Evolutionary conservation across 2,888 invertebrate genomes (phyloP), one percentile per base, ranked within the genome.

Genomic region (Leptopterna dolabrata): DNA sequence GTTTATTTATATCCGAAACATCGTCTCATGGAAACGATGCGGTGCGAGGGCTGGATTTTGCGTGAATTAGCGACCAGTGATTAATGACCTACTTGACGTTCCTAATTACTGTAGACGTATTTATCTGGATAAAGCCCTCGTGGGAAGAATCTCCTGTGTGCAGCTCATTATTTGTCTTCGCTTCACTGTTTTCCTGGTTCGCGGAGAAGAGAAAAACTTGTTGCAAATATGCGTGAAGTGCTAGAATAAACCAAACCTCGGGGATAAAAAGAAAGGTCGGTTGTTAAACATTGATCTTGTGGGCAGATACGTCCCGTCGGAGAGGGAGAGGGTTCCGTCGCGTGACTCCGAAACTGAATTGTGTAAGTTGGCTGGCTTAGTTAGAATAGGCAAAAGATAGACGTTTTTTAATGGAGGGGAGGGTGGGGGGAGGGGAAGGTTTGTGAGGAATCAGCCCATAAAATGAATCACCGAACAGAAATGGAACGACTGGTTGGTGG

Each of bases 391-490:
- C 63, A 24, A 63, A 63, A 63, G 63, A 63, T 63, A 63, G 63
- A 63, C 63, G 63, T 63, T 63, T 63, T 63, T 63, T 63, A 24
- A 9, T 63, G 24, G 24, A 63, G 24, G 24, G 63, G 7, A n/a
- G n/a, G n/a, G n/a, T n/a, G n/a, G 24, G 6, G 24, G 63, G 6
- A 24, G 2, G 36, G 2, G 36, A 36, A 7, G 36, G 36, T 36
- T 36, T 2, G 2, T 2, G 7, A 24, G 63, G 7, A 63, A 24
- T 27, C 24, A 63, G 51, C 24, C 24, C 63, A 63, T 63, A 63
- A 63, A 63, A 63, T 63, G 63, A 63, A 63, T 63, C 63, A 63
- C 63, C 63, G 63, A 63, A 63, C 24, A 63, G 63, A 63, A 63
- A 63, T 63, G 63, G 63, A 63, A 63, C 63, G 24, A 19, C 24